Base-by-base conservation (phyloP, 2,797 vertebrate species). In the Pseudopleuronectes americanus region DNA sequence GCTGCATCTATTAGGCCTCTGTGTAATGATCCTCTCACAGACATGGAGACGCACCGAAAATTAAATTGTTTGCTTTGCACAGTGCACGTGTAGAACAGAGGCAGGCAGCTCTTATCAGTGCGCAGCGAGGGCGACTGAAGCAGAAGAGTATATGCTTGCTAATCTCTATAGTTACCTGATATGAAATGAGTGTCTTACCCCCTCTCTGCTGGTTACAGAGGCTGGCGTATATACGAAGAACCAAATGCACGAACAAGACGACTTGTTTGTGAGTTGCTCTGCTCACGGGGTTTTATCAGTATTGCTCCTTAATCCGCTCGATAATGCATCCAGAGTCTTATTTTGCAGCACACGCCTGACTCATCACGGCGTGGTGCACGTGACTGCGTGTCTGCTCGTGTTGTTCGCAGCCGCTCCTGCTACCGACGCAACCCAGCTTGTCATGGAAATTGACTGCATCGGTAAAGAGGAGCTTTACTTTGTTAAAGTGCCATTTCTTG, bases 151-250 rank as follows among this genome's bases (percentile, higher is more conserved):
- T 0, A 31, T 83, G 76, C 86, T 88, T 76, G 85, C 77, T 89
- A 72, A 90, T 90, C 80, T 85, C 82, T 64, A 26, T 68, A 60
- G 87, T 86, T 84, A 82, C 86, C 83, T 85, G 84, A 89, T 81
- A 84, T 76, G 72, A 88, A 87, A 79, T 56, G 81, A 85, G 82
- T 64, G 85, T 81, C 70, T 28, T 71, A 67, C 57, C 57, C 71
- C 26, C 68, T 77, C 79, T 64, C 68, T 57, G 64, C 67, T 54
- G 53, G 68, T 60, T 83, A 65, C 68, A 43, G 64, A 57, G 64
- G 73, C 70, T 19, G 72, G 58, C 76, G 83, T 72, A 87, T 89
- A 91, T 73, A 89, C 7, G 60, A 68, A 55, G 23, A 23, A 73
- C 80, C 77, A 78, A 84, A 87, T 77, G 74, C 89, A 83, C 82